Base-by-base conservation (phyloP, 2,797 vertebrate genomes). In the Semotilus atromaculatus region DNA sequence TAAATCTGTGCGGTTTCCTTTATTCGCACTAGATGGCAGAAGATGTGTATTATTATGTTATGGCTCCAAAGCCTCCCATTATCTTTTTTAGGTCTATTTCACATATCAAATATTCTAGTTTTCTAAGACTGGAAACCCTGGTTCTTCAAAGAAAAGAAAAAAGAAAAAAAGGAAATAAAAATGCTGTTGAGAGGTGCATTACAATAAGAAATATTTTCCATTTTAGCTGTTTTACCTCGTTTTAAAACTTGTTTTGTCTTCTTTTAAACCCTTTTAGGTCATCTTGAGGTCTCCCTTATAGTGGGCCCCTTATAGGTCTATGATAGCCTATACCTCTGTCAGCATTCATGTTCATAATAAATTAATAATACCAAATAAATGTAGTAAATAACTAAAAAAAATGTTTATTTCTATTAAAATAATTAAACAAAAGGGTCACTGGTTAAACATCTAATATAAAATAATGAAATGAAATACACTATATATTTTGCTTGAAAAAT, bases 11-110 rank as follows among this genome's bases (percentile, higher is more conserved):
- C 36, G 8, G 16, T 71, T 7, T 71, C 10, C 19, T 43, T 84
- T 55, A 29, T 55, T 6, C 9, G n/a, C 83, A 79, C 83, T 55
- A 84, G 83, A 71, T 72, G 83, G 83, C 51, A 62, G 66, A 7
- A 45, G 21, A 36, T 75, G 11, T 2, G n/a, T 83, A 38, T 43
- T 43, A 64, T 36, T 53, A 10, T 29, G 66, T 64, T 48, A 21
- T 36, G 36, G 9, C 14, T 40, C 23, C 5, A 43, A 16, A 5
- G 38, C 23, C 9, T 6, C 38, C 36, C n/a, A n/a, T 45, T 72
- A 43, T 72, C 9, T 76, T 76, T 23, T n/a, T 31, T 34, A n/a
- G 45, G 43, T 31, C 8, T 6, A 72, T 7, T 48, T 72, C 2
- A 45, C n/a, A 48, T 64, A 7, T 62, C 4, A 16, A 16, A 16